Base-by-base conservation (phyloP, 1,140 invertebrate genomes). In the Neodiprion virginianus region DNA sequence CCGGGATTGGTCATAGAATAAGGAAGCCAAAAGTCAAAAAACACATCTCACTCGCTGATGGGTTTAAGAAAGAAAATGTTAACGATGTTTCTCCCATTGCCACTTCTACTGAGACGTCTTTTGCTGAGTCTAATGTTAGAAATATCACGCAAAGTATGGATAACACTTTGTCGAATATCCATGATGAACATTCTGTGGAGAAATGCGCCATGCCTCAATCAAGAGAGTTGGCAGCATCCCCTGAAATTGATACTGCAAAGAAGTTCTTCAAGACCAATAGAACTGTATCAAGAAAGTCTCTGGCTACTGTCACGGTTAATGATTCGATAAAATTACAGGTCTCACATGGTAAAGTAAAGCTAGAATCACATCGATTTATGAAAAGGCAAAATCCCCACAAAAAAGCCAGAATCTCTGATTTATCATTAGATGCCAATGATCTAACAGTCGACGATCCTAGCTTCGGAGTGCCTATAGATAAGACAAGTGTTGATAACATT, bases 1-100 rank as follows among this genome's bases (percentile, higher is more conserved):
- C 78, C 61, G 87, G 87, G 21, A 85, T 89, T 3, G 73, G 69
- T 3, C 87, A 89, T 74, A 81, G 80, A 1, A 83, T 89, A 12
- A 88, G 82, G 73, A 84, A 75, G 69, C 84, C 83, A 47, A 88
- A 84, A 78, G 67, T 74, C 4, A 86, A 84, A 47, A 74, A 74
- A 66, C 70, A 70, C 4, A 21, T 71, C 10, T 71, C 69, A 3
- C 66, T 69, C 2, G n/a, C 72, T 50, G 74, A 79, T 21, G 69
- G 74, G 47, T 72, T 65, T 12, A 76, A 73, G 28, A 75, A 48
- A 48, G 21, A 8, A 17, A 14, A 67, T 11, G 21, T 23, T 17
- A 40, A 53, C 8, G 9, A 17, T 61, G 21, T 23, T 61, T 50
- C 47, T 12, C 50, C 71, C 12, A 23, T 23, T 40, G 28, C 28